A percentile compares a stretch with the other conserved stretches of the same genome.
phyloP scores from a whole-genome alignment of 2,113 vertebrate genomes.

The Carollia perspicillata region DNA sequence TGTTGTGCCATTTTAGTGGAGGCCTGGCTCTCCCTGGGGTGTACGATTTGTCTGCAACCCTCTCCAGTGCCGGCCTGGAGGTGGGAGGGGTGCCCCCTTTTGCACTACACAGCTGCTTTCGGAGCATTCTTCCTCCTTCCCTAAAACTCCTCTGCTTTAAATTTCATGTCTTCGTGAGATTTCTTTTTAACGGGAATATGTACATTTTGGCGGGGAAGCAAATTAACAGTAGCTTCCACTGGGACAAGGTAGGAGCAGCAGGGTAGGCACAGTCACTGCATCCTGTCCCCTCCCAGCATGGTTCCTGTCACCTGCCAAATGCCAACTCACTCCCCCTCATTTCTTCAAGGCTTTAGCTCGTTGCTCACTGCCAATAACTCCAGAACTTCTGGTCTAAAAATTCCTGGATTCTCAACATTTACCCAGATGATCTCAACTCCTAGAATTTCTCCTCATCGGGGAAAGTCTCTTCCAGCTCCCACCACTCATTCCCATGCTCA shows the following conservation, averaged over 20 bases:
- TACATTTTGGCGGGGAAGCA: background rate
- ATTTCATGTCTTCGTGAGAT: background rate
- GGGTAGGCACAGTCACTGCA: background rate
- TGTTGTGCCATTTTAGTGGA: background rate
- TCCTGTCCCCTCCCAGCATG: accelerated
- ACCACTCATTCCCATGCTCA: background rate
- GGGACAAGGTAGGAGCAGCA: background rate
- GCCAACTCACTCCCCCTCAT: background rate
- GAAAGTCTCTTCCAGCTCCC: background rate
- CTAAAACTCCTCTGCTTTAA: background rate
- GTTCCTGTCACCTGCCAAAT: background rate
- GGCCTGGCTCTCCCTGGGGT: background rate
- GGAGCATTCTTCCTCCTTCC: background rate
- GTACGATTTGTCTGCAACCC: background rate
- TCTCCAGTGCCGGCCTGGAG: background rate
- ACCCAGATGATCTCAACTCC: background rate
- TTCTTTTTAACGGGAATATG: background rate
- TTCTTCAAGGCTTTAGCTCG: background rate
- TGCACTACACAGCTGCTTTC: background rate
- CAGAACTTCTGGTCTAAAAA: background rate
- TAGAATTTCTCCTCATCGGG: background rate
- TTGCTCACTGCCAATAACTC: background rate
- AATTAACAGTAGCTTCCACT: background rate
- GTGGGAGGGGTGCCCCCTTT: background rate
- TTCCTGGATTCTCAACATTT: background rate